Evolutionary conservation across 2,113 vertebrate genomes (phyloP).

Genomic region (Syngnathus scovelli): DNA sequence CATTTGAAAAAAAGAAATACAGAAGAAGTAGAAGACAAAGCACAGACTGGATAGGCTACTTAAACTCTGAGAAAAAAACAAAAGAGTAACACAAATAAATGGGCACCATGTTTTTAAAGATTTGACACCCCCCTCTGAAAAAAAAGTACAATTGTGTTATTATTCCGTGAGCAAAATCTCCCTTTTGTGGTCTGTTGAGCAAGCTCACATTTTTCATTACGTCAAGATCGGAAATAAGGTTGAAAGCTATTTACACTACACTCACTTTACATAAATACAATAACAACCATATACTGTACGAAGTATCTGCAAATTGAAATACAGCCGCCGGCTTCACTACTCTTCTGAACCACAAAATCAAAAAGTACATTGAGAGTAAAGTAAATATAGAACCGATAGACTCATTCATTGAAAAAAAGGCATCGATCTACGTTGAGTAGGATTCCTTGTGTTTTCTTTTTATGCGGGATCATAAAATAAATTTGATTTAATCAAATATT

Average conservation of each 20-base stretch:
- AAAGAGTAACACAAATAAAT: slow-evolving; percentile 74
- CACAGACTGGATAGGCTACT: slow-evolving; percentile 88
- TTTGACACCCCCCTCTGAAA: not conserved
- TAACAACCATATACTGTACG: slow-evolving; percentile 91
- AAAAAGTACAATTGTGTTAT: slow-evolving; percentile 62
- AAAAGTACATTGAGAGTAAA: slow-evolving; percentile 77
- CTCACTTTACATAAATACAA: slow-evolving; percentile 99
- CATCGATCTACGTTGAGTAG: slow-evolving; percentile 35
- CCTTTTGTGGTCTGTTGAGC: slow-evolving; percentile 83
- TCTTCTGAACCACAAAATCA: slow-evolving; percentile 82
- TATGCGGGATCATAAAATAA: not conserved
- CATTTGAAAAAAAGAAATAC: slow-evolving; percentile 83
- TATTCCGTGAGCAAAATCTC: slow-evolving; percentile 84
- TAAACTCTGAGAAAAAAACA: slow-evolving; percentile 76
- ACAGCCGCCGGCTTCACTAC: slow-evolving; percentile 81
- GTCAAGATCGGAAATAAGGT: slow-evolving; percentile 73
- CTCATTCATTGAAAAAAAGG: slow-evolving; percentile 51
- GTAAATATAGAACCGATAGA: slow-evolving; percentile 61
- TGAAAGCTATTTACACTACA: slow-evolving; percentile 99
- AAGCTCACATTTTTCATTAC: slow-evolving; percentile 76
- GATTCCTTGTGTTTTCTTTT: slow-evolving; percentile 26
- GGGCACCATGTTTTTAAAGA: slow-evolving; percentile 76
- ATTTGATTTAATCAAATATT: not conserved
- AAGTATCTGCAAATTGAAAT: slow-evolving; percentile 66
- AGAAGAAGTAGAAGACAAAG: slow-evolving; percentile 83